These are phyloP conservation scores for Epicampocera succincta DNA, from an alignment of 2,888 invertebrate species.

Conservation along the genomic window DNA sequence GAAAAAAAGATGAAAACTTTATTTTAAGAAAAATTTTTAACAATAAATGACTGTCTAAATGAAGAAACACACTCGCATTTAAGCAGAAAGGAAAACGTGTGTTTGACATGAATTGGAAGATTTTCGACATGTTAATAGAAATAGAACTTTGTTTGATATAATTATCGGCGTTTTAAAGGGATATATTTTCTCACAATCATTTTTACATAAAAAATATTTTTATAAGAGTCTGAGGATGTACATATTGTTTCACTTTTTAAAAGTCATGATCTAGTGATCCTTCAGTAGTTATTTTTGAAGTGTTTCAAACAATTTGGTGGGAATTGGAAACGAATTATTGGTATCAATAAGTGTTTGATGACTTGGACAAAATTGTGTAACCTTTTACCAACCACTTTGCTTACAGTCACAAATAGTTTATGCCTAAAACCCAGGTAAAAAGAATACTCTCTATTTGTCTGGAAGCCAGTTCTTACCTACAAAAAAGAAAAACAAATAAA, in stretches of 20 bases:
- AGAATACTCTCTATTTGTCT: too few relatives aligned
- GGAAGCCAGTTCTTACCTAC: too few relatives aligned
- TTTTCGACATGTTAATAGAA: conserved; percentile 57
- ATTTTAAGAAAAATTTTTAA: conserved; percentile 16
- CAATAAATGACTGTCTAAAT: conserved; percentile 48
- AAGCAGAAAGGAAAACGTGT: not conserved
- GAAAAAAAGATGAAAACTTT: not conserved
- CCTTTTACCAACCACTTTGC: too few relatives aligned
- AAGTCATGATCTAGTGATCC: conserved; percentile 35
- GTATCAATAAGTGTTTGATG: not conserved
- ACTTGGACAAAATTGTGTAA: not conserved
- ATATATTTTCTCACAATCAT: not conserved
- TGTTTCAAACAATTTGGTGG: not conserved
- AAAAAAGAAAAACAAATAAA: too few relatives aligned
- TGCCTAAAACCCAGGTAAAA: too few relatives aligned
- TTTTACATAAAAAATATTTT: not conserved
- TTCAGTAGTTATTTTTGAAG: conserved; percentile 13
- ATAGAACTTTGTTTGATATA: not conserved
- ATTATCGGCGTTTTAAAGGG: not conserved
- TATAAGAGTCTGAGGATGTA: too few relatives aligned
- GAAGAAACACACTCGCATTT: conserved; percentile 26
- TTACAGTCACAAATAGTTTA: too few relatives aligned
- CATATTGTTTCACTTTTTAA: not conserved
- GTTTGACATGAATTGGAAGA: conserved; percentile 5
- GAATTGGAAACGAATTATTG: not conserved